Conservation (phyloP, 2,113 vertebrate species). For the Phoxinus phoxinus region DNA sequence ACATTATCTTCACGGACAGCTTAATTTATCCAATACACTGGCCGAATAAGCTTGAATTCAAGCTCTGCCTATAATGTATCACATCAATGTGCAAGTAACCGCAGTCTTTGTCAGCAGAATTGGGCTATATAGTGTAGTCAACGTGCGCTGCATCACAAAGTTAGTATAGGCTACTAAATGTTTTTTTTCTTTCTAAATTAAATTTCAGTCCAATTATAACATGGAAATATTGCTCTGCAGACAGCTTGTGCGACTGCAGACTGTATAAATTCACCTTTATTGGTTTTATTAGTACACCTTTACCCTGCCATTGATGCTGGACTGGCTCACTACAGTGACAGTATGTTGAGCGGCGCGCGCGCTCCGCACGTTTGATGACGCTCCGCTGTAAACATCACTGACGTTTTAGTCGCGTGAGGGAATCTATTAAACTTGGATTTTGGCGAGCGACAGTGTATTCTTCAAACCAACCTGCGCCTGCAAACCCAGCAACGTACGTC, state of each 20-base stretch:
- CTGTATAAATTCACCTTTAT: background rate
- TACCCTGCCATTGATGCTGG: background rate
- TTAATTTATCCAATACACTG: background rate
- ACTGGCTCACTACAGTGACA: background rate
- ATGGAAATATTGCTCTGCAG: background rate
- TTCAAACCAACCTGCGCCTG: background rate
- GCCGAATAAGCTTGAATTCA: background rate
- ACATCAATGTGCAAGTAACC: background rate
- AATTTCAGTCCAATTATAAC: background rate
- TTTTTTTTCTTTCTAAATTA: too few relatives aligned
- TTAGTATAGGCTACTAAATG: too few relatives aligned
- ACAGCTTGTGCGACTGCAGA: background rate
- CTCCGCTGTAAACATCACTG: constrained; percentile 26
- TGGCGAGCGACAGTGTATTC: background rate
- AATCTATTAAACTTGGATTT: constrained; percentile 32
- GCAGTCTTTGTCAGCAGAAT: background rate
- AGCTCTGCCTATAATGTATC: background rate
- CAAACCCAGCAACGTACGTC: background rate
- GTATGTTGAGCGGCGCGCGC: background rate
- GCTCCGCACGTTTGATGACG: constrained; percentile 33
- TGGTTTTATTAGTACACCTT: background rate
- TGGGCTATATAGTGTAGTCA: too few relatives aligned
- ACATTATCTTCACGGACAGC: background rate
- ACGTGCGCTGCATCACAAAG: too few relatives aligned
- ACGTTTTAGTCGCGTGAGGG: constrained; percentile 22